These are phyloP conservation scores for Epizoanthus illoricatus DNA, from an alignment of 92 coral and sea anemone genomes.

Conservation along the genomic window DNA sequence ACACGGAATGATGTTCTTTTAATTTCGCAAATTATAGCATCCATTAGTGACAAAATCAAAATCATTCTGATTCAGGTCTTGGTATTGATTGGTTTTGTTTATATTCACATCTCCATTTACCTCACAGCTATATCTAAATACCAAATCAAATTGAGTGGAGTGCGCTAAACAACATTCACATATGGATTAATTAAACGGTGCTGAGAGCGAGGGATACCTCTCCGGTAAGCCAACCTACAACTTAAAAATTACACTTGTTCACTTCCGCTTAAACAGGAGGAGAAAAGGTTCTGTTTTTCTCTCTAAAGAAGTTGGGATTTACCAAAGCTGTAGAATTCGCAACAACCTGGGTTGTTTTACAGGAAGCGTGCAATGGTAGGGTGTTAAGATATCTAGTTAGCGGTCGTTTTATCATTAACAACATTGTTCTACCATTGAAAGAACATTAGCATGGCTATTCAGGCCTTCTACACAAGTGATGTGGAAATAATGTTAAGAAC, in stretches of 20 bases:
- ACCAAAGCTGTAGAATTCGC: constrained; percentile 44
- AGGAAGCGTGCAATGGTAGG: constrained; percentile 50
- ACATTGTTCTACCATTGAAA: constrained; percentile 65
- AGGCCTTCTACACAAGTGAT: constrained; percentile 52
- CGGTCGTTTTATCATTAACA: constrained; percentile 79
- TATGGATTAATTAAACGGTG: constrained; percentile 65
- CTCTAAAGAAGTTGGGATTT: constrained; percentile 25
- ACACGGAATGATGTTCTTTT: constrained; percentile 68
- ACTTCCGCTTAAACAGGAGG: constrained; percentile 40
- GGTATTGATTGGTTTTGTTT: constrained; percentile 60
- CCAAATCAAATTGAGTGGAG: constrained; percentile 72
- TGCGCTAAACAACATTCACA: constrained; percentile 56
- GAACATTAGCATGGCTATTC: constrained; percentile 74
- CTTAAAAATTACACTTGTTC: constrained; percentile 2
- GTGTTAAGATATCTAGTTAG: constrained; percentile 66
- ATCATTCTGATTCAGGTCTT: constrained; percentile 54
- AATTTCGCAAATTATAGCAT: constrained; percentile 64
- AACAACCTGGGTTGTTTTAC: constrained; percentile 51
- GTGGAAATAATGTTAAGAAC: constrained; percentile 69
- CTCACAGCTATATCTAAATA: constrained; percentile 67
- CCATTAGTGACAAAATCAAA: constrained; percentile 56
- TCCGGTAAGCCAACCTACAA: constrained; percentile 13
- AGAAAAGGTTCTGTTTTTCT: constrained; percentile 4
- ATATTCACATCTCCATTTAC: constrained; percentile 57
- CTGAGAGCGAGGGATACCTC: constrained; percentile 7